A percentile compares a stretch with the other conserved stretches of the same genome.
Evolutionary conservation across 2,888 invertebrate species (phyloP).

Genomic region (Sesia bembeciformis): DNA sequence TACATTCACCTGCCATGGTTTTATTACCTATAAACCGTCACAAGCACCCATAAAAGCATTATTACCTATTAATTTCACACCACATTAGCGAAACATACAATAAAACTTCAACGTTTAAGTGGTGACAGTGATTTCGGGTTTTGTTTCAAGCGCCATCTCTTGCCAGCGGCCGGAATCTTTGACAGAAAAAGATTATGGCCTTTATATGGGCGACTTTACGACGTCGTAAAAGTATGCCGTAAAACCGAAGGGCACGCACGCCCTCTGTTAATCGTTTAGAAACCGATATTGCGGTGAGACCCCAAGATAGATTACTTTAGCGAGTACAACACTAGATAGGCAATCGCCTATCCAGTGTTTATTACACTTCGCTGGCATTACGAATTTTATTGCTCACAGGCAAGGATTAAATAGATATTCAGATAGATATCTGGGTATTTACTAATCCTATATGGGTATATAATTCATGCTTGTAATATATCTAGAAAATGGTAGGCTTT

Average conservation of each 20-base stretch:
- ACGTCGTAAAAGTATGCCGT: slow-evolving; percentile 70
- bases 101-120: slow-evolving; percentile 67
- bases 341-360: too few relatives aligned
- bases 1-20: slow-evolving; percentile 54
- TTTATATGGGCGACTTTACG: slow-evolving; percentile 67
- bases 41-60: slow-evolving; percentile 70
- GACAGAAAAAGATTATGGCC: slow-evolving; percentile 68
- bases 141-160: slow-evolving; percentile 66
- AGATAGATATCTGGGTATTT: too few relatives aligned
- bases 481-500: too few relatives aligned
- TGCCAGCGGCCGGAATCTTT: slow-evolving; percentile 31
- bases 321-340: too few relatives aligned
- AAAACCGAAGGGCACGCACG: slow-evolving; percentile 72
- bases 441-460: too few relatives aligned
- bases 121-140: slow-evolving; percentile 62
- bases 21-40: slow-evolving; percentile 65
- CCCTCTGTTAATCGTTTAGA: slow-evolving; percentile 74
- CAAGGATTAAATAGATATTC: too few relatives aligned
- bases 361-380: too few relatives aligned
- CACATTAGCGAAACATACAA: slow-evolving; percentile 73
- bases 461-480: too few relatives aligned
- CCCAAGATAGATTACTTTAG: slow-evolving; percentile 66
- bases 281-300: slow-evolving; percentile 72
- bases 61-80: slow-evolving; percentile 75
- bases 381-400: too few relatives aligned